Evolutionary conservation across 2,797 vertebrate genomes (phyloP).

Genomic region (Crypturellus tataupa): DNA sequence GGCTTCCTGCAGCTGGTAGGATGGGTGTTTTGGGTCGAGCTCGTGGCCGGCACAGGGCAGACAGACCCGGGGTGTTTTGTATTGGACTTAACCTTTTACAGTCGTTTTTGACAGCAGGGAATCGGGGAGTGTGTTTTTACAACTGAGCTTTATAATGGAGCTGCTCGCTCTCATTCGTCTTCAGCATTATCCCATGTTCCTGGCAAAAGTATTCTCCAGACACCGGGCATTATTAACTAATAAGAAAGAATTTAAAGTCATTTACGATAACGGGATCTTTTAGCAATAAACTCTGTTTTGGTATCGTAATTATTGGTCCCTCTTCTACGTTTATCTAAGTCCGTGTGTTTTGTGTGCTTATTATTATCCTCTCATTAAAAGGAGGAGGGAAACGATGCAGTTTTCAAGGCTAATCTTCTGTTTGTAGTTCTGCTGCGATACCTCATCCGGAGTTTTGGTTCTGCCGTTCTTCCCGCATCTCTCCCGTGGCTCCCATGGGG

Average conservation of each 20-base stretch:
- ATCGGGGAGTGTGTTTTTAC: background rate
- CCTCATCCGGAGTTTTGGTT: background rate
- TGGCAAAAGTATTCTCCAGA: background rate
- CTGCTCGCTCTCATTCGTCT: background rate
- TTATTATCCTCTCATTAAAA: background rate
- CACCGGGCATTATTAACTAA: background rate
- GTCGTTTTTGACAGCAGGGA: background rate
- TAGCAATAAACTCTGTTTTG: background rate
- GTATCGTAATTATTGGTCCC: background rate
- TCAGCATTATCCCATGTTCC: background rate
- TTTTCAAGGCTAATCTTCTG: background rate
- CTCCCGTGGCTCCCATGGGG: background rate
- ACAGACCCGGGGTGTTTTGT: background rate
- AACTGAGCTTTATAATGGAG: background rate
- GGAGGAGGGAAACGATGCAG: background rate
- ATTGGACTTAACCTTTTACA: background rate
- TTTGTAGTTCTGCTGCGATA: background rate
- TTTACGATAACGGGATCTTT: constrained; percentile 5
- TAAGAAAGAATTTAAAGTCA: background rate
- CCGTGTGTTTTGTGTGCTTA: background rate
- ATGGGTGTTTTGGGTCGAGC: background rate
- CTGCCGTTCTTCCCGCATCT: background rate
- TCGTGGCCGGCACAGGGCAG: background rate
- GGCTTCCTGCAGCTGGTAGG: background rate
- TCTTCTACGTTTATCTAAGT: background rate